Evolutionary conservation across 1,140 invertebrate species (phyloP), one percentile per base, ranked within the genome.

Genomic region (Drosophila tropicalis): DNA sequence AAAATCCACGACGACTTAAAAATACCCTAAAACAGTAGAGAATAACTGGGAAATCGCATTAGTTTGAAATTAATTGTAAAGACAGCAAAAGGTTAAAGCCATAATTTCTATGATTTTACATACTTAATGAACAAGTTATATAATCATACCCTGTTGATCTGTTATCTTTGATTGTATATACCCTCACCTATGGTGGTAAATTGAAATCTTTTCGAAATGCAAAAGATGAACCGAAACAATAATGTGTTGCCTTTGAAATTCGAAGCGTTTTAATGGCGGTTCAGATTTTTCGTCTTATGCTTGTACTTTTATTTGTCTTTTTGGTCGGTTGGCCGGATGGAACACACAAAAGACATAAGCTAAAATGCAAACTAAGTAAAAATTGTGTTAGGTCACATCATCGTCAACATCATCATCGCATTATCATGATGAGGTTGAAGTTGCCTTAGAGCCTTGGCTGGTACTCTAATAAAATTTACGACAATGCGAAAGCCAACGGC

Each of bases 381-480:
- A 78, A 81, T 77, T 78, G 74, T 81, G 70, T 82, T 81, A 81
- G 66, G 79, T 81, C 67, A 67, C 77, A 57, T 70, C 12, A 58
- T 61, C 32, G n/a, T 40, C 40, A 47, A 25, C 40, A 40, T 64
- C 32, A 62, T 62, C 47, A 61, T 58, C 40, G 68, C 51, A 72
- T 84, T 62, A 80, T 80, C 54, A 79, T 67, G 75, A 68, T 81
- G 29, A 57, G 66, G 71, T 70, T 73, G 70, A 66, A 70, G 74
- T 69, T 66, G 74, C 57, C 51, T 67, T 36, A 34, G 47, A 29
- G 41, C 41, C 17, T 15, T 13, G 9, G 39, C 15, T 41, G 56
- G 41, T 70, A 86, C 82, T 86, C 79, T 81, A 86, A 86, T 86
- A 86, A 86, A 86, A 86, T 86, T 86, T 86, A 86, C 82, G 82